phyloP scores from a whole-genome alignment of 92 coral and sea anemone genomes.

The Umimayanthus kanabou region DNA sequence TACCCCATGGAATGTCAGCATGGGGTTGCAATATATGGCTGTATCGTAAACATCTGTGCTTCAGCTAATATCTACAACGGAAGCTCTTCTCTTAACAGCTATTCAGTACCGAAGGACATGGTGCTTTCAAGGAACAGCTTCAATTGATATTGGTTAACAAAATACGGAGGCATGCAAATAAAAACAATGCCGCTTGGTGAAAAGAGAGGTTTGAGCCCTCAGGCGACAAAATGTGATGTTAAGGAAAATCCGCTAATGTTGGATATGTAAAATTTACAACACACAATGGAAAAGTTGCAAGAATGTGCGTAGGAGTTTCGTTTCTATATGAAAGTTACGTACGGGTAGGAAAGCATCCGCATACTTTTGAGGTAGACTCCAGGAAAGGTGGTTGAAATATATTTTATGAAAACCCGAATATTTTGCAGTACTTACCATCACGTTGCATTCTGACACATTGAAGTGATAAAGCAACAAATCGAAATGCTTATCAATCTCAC shows the following conservation, averaged over 20 bases:
- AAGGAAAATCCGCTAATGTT: not conserved
- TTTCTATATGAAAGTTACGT: not conserved
- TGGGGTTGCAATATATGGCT: not conserved
- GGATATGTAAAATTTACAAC: not conserved
- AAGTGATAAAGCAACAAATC: not conserved
- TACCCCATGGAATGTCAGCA: no score
- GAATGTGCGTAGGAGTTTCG: not conserved
- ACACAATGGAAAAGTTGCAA: not conserved
- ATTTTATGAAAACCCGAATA: not conserved
- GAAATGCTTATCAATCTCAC: not conserved
- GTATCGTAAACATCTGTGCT: not conserved
- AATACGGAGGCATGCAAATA: not conserved
- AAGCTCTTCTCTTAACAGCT: conserved; percentile 8
- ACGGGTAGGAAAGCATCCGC: conserved; percentile 3
- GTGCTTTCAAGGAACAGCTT: not conserved
- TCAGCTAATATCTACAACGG: not conserved
- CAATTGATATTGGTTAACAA: not conserved
- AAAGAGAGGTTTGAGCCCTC: not conserved
- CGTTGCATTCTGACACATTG: not conserved
- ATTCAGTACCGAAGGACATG: conserved; percentile 5
- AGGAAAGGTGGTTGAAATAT: not conserved
- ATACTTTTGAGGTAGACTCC: conserved; percentile 13
- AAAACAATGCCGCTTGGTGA: not conserved
- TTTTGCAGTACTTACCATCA: not conserved
- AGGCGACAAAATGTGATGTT: not conserved